Percentiles rank a stretch among this genome's conserved stretches.
These are phyloP conservation scores for Megamerina dolium DNA, from an alignment of 2,888 invertebrate genomes.

Conservation along the genomic window DNA sequence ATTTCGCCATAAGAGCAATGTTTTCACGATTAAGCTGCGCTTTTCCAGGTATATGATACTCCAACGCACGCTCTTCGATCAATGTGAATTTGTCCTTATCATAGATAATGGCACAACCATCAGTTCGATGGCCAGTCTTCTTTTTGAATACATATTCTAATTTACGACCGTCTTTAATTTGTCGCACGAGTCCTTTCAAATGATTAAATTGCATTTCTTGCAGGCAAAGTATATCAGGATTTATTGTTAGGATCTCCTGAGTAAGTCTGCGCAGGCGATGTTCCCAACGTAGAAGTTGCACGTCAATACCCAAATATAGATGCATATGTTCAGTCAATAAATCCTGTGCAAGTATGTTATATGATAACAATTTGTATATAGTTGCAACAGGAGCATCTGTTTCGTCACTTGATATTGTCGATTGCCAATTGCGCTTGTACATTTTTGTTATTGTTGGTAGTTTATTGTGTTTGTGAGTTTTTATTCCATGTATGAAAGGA, in stretches of 20 bases:
- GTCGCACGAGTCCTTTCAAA: slow-evolving; percentile 46
- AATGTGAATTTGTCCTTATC: slow-evolving; percentile 62
- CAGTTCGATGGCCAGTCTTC: slow-evolving; percentile 70
- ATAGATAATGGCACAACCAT: slow-evolving; percentile 90
- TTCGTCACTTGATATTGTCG: neutral
- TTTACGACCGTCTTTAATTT: slow-evolving; percentile 50
- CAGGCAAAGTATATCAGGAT: slow-evolving; percentile 54
- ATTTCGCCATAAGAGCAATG: slow-evolving; percentile 73
- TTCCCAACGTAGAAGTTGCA: slow-evolving; percentile 61
- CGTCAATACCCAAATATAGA: slow-evolving; percentile 62
- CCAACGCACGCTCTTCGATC: slow-evolving; percentile 61
- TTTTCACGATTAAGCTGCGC: slow-evolving; percentile 76
- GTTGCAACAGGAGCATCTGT: neutral
- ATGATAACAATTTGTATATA: slow-evolving; percentile 67
- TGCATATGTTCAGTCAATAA: slow-evolving; percentile 67
- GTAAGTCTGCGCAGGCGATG: slow-evolving; percentile 54
- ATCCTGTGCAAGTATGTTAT: slow-evolving; percentile 84
- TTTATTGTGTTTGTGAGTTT: too few species aligned
- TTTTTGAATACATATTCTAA: slow-evolving; percentile 75
- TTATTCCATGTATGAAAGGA: too few species aligned
- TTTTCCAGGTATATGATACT: slow-evolving; percentile 51
- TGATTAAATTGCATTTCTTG: slow-evolving; percentile 89
- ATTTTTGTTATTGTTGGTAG: neutral
- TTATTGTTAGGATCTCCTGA: slow-evolving; percentile 50
- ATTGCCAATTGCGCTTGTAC: neutral